These are phyloP conservation scores for Pycnonotus jocosus DNA, from an alignment of 2,113 vertebrate species.

Conservation along the genomic window DNA sequence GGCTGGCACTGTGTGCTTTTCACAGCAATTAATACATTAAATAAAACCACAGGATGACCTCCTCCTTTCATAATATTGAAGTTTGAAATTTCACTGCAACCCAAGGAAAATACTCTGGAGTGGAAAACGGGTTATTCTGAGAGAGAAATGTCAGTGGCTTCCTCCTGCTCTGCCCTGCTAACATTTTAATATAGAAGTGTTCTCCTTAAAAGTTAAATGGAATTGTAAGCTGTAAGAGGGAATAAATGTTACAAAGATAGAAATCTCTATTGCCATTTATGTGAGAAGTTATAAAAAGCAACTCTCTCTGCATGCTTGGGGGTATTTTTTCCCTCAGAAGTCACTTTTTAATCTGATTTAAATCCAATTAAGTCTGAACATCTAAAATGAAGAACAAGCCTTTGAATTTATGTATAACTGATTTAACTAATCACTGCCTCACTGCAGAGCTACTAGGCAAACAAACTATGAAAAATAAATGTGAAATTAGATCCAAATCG, in stretches of 20 bases:
- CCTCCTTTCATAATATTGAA: background rate
- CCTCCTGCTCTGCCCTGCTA: background rate
- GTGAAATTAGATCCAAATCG: conserved; percentile 21
- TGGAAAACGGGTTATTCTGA: background rate
- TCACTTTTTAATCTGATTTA: conserved; percentile 55
- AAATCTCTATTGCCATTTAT: conserved; percentile 26
- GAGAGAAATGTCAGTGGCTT: background rate
- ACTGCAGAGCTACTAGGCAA: background rate
- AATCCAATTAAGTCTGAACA: conserved; percentile 60
- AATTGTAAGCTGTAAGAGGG: background rate
- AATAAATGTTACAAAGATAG: conserved; percentile 23
- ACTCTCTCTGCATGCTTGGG: conserved; percentile 34
- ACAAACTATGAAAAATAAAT: conserved; percentile 36
- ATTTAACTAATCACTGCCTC: conserved; percentile 31
- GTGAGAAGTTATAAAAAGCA: conserved; percentile 8
- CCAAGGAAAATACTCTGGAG: background rate
- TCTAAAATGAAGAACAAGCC: conserved; percentile 45
- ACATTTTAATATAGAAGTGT: background rate
- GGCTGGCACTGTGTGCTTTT: background rate
- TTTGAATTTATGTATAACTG: conserved; percentile 57
- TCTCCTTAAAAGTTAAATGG: background rate
- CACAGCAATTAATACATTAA: background rate
- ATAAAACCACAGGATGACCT: background rate
- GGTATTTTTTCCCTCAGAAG: conserved; percentile 50
- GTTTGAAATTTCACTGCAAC: background rate